These are phyloP conservation scores for Centruroides vittatus DNA, from an alignment of 1,140 invertebrate genomes.

Conservation along the genomic window DNA sequence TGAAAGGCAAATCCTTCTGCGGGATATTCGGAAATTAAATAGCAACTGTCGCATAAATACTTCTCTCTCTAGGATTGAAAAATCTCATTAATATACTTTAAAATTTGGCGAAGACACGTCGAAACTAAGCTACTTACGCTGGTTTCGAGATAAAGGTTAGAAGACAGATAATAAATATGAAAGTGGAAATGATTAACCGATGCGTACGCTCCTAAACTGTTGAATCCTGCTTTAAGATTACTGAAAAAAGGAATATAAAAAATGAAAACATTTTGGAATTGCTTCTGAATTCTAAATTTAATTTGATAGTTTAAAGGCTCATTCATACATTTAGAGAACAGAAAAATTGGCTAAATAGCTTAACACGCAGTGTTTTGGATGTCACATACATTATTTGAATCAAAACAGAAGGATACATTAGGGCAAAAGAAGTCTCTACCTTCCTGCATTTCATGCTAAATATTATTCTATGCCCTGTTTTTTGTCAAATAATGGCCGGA, in stretches of 20 bases:
- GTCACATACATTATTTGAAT: no score
- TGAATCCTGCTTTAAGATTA: conserved; percentile 49
- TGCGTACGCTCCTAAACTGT: conserved; percentile 58
- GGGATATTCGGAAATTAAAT: conserved; percentile 37
- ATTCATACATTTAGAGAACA: no score
- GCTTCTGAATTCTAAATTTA: no score
- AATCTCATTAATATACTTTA: no score
- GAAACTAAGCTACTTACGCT: conserved; percentile 37
- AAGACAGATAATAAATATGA: conserved; percentile 51
- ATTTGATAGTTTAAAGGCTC: no score
- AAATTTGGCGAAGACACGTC: not conserved
- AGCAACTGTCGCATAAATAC: conserved; percentile 35
- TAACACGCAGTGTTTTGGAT: no score
- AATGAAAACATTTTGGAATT: not conserved
- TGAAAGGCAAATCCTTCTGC: conserved; percentile 47
- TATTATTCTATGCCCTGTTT: no score
- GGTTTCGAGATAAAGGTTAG: conserved; percentile 45
- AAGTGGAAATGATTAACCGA: conserved; percentile 69
- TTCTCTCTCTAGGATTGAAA: conserved; percentile 24
- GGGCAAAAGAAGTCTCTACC: no score
- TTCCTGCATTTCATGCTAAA: no score
- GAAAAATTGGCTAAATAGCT: no score
- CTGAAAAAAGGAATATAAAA: conserved; percentile 28
- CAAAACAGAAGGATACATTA: no score
- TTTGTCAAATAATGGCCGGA: no score